Evolutionary conservation across 2,113 vertebrate species (phyloP), one percentile per base, ranked within the genome.

Genomic region (Gallinago media): DNA sequence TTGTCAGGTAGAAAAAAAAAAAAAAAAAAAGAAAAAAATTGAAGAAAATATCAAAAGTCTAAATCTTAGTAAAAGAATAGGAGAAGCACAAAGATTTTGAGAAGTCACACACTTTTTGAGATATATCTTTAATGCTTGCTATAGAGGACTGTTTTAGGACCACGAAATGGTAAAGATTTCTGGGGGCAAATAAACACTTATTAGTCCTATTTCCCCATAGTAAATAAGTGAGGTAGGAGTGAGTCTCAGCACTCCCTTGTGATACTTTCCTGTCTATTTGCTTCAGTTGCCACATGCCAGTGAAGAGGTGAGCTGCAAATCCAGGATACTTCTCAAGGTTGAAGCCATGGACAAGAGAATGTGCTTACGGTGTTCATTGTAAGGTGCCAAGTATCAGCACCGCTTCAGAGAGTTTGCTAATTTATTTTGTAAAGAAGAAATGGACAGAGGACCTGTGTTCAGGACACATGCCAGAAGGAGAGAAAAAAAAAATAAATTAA

Each of bases 371-470:
- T 52, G 10, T 80, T 88, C 3, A 0, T 36, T 88, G 59, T 29
- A 84, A 32, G 46, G 46, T 91, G 72, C 50, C 85, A 88, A 84
- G 59, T 38, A 84, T 71, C 83, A 94, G 42, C 59, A 34, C 25
- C 88, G 83, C 79, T 93, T 90, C 91, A 80, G 31, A 90, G 54
- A 83, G 15, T 50, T 93, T 54, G 32, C 17, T 85, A 86, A 90
- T 86, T 80, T 90, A 54, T 55, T 93, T 93, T 73, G 22, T 80
- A 81, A 73, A 84, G 72, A 79, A 70, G 36, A 86, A 90, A 67
- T 19, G 31, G n/a, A 66, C 42, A 66, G 55, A 86, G 46, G 42
- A 88, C 0, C 1, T 80, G 54, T 68, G 36, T 38, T 88, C 19
- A 21, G 72, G 46, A 42, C 59, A 67, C 12, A 8, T 42, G 50